Base-by-base conservation (phyloP, 2,888 invertebrate genomes). In the Cheilosia soror region DNA sequence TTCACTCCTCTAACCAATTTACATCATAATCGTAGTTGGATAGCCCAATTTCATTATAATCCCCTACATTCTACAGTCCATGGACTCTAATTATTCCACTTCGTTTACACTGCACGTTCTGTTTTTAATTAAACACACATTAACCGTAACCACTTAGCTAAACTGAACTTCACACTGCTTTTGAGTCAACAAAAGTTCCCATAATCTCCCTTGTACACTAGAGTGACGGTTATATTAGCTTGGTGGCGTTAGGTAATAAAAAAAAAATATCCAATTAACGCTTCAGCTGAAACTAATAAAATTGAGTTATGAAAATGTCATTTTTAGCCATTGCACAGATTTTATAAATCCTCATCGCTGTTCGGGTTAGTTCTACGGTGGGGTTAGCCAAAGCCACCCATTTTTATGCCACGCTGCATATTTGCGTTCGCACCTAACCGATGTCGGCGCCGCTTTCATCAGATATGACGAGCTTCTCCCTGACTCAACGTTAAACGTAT, bases 291-390 rank as follows among this genome's bases (percentile, higher is more conserved):
- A 79, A 79, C 42, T 73, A 73, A 73, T 78, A 68, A 78, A 83
- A 83, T 68, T 40, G 60, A 73, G 55, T 83, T 78, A 66, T 63
- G 72, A 60, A 78, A 78, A 71, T 78, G 78, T 71, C 62, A 71
- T 63, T 78, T 68, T 55, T 44, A 77, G 68, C 60, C 62, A 51
- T 53, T 62, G 58, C 66, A 49, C 51, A 44, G 62, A 62, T 78
- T 69, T 78, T 55, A 63, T 57, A 71, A 60, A 40, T 51, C 42
- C n/a, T 37, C 29, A 5, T 37, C 11, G 5, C 11, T 44, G 55
- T 29, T 20, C 33, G 1, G 27, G 11, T 6, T 40, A n/a, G 33
- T 5, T 57, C 44, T 4, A 11, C 40, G 29, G 37, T 15, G 29
- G 40, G 15, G 40, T n/a, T 40, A 15, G 11, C 58, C 20, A 15